Base-by-base conservation (phyloP, 2,113 vertebrate species). In the Arothron firmamentum region DNA sequence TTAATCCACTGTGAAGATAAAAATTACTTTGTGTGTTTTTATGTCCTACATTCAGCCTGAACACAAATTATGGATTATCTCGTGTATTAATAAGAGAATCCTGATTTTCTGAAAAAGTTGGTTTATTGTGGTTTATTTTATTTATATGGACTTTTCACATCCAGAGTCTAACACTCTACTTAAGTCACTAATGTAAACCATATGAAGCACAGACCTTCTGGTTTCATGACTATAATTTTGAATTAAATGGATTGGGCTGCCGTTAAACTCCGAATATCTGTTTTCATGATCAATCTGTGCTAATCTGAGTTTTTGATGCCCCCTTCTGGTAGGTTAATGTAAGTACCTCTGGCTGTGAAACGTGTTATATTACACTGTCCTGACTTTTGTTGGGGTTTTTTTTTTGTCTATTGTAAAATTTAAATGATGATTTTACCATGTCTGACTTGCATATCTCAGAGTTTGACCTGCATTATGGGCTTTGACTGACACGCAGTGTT, bases 341-440 rank as follows among this genome's bases (percentile, higher is more conserved):
- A 60, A 75, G 23, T 69, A 48, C 68, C 60, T 10, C 62, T 72
- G 62, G 74, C 83, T 79, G 65, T 79, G 65, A 81, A 80, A 65
- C 21, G 51, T 59, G 75, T 81, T 83, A 78, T 78, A 81, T 78
- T 83, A 80, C 72, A 49, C 13, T 71, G 65, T 72, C 62, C 75
- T 60, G 57, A 70, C 45, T 47, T 47, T 47, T 47, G 45, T 46
- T 46, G 15, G 41, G 15, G 41, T 53, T 48, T 3, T 23, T 23
- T 57, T 79, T 74, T 63, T 72, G 49, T 67, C 77, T 70, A 57
- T 61, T 59, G 71, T 77, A 58, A 65, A 73, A 72, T 59, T 56
- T 38, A 79, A 77, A 55, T 73, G 60, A 66, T 58, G 75, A 52
- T 77, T 85, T 83, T 79, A 83, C 81, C 58, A 65, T 70, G 2